Evolutionary conservation across 1,140 invertebrate genomes (phyloP), one percentile per base, ranked within the genome.

Genomic region (Mesaphorura yosii): DNA sequence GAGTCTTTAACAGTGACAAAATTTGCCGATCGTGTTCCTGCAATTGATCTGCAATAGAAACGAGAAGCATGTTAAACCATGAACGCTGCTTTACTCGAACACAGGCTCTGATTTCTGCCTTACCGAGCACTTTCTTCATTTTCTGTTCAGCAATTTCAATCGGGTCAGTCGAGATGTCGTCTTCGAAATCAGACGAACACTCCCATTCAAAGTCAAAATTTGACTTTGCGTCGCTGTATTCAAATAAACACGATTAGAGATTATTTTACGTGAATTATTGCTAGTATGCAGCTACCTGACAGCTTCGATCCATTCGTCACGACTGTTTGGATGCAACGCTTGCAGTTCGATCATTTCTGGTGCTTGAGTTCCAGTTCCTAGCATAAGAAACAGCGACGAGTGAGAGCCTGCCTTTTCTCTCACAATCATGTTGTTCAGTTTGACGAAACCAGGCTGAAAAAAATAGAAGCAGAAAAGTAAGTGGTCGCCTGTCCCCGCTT

Each of bases 281-380:
- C 20, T 17, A n/a, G 15, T 14, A 53, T 53, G 23, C 15, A 55
- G 29, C 52, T 75, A 81, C 72, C 83, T 75, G 53, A 95, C 84
- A 7, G 82, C 77, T 62, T 83, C 77, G 59, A 94, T 88, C 91
- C 91, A 95, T 1, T 79, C 69, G 61, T 84, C 81, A 64, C 89
- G 87, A 55, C 93, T 87, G 65, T 87, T 86, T 14, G 86, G 86
- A 39, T 86, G 83, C 58, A 83, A 79, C 54, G 92, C 87, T 65
- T 92, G 83, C 15, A 96, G 72, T 68, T 95, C 90, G 67, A 93
- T 94, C 90, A 95, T 94, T 72, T 94, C 92, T 0, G 90, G 89
- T 62, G 86, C 83, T 1, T 76, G 75, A 1, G 86, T 48, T 34
- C 47, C 54, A 3, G 54, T 54, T 37, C 51, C 53, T 26, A 57